Percentiles rank a stretch among this genome's conserved stretches.
phyloP scores from a whole-genome alignment of 92 coral and sea anemone genomes.

The Parazoanthus swiftii region DNA sequence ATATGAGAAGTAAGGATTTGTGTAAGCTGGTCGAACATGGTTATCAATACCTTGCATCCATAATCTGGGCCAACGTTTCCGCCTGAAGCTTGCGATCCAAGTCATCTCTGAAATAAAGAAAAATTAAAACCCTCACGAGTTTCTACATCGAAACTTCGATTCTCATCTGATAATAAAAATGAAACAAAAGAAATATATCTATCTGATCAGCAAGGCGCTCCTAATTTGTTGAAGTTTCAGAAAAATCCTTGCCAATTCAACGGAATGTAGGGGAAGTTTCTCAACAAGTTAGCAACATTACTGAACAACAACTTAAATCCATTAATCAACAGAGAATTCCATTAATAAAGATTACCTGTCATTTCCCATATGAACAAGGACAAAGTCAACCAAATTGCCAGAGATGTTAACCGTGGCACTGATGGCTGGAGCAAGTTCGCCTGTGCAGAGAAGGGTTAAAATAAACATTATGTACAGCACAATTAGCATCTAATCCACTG shows the following conservation, averaged over 20 bases:
- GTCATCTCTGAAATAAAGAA: constrained; percentile 68
- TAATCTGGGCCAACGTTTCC: constrained; percentile 77
- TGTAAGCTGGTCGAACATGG: not conserved
- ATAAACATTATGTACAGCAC: not conserved
- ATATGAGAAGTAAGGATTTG: not conserved
- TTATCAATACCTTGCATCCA: constrained; percentile 70
- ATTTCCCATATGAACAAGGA: constrained; percentile 95
- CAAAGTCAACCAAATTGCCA: constrained; percentile 85
- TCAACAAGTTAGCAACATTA: no score
- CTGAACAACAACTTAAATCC: no score
- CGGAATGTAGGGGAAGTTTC: no score
- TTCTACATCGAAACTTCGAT: not conserved
- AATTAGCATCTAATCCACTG: no score
- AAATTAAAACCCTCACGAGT: not conserved
- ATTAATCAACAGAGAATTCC: no score
- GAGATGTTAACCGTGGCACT: constrained; percentile 94
- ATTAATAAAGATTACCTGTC: constrained; percentile 61
- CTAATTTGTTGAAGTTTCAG: not conserved
- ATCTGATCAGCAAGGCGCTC: no score
- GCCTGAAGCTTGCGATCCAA: constrained; percentile 93
- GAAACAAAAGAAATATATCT: not conserved
- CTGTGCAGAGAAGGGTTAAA: constrained; percentile 40
- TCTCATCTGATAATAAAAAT: not conserved
- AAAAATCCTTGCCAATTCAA: no score
- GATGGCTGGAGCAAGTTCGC: constrained; percentile 94